These are phyloP conservation scores for Lepidurus packardi DNA, from an alignment of 1,140 invertebrate species.

Conservation along the genomic window DNA sequence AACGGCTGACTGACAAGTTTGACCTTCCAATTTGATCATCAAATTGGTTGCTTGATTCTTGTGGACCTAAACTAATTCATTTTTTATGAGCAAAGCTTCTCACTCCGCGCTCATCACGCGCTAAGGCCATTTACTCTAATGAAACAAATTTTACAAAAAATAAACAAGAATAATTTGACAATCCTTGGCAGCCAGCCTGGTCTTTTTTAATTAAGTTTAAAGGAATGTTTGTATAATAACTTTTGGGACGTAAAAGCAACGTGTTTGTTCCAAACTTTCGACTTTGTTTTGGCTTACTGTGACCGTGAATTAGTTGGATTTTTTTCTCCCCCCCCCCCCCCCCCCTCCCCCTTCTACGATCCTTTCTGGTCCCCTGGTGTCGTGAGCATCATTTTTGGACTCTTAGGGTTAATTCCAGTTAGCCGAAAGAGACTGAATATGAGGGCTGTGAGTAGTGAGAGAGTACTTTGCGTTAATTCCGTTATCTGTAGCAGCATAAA, in stretches of 20 bases:
- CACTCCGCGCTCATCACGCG: slow-evolving; percentile 20
- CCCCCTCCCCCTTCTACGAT: neutral
- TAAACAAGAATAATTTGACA: neutral
- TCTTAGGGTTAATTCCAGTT: neutral
- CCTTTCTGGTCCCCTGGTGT: neutral
- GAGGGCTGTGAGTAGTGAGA: slow-evolving; percentile 17
- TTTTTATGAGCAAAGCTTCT: neutral
- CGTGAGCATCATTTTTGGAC: neutral
- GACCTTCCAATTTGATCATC: neutral
- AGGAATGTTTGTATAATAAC: neutral
- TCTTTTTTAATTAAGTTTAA: neutral
- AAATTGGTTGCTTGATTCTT: slow-evolving; percentile 22
- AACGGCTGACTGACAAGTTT: slow-evolving; percentile 22
- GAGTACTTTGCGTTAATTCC: slow-evolving; percentile 12
- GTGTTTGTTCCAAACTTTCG: neutral
- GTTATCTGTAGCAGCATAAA: neutral
- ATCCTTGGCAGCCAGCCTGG: neutral
- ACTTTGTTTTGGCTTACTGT: neutral
- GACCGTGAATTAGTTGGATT: neutral
- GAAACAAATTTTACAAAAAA: neutral
- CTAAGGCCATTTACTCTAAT: slow-evolving; percentile 1
- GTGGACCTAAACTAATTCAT: slow-evolving; percentile 6
- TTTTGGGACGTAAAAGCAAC: neutral
- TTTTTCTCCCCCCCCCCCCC: no score
- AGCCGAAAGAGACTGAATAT: neutral